Base-by-base conservation (phyloP, 2,113 vertebrate genomes). In the Lepidothrix coronata region DNA sequence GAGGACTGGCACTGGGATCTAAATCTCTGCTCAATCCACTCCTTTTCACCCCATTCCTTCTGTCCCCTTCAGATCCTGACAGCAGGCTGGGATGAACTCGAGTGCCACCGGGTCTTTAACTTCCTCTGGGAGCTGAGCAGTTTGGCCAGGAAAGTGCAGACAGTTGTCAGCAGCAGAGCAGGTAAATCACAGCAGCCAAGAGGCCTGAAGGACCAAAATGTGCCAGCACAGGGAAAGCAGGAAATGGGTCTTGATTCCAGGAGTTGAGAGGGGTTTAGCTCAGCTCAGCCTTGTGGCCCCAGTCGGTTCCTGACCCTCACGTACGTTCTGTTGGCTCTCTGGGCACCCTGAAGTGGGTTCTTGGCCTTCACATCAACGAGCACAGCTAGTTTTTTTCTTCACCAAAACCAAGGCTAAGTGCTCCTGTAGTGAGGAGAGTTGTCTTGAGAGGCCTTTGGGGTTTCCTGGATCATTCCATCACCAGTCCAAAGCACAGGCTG, bases 11-110 rank as follows among this genome's bases (percentile, higher is more conserved):
- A 10, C 8, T 72, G 70, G 44, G 51, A 80, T 30, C 13, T 19
- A 30, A 30, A 35, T 61, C 31, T 54, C 21, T 68, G 23, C 68
- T 87, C 74, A 12, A 1, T 6, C 74, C 18, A 2, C 23, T 54
- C 11, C 0, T 57, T 82, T 27, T 20, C 23, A 14, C 7, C 82
- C 77, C 68, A 5, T 87, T 85, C 87, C 90, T 83, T 71, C 68
- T 92, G n/a, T 57, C 49, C 62, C 58, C 68, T 46, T 58, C 82
- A 99, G 99, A 98, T 98, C 30, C 96, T 99, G 75, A 99, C 98
- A 33, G 98, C 98, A 37, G 99, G 99, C 66, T 99, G 99, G 99
- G 98, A 99, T 92, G 98, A 99, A 71, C 92, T 98, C 12, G 99
- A 99, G 93, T 99, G 99, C 57, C 98, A 98, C 78, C 98, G 98